A percentile compares a stretch with the other conserved stretches of the same genome.
Evolutionary conservation across 2,888 invertebrate species (phyloP).

Genomic region (Caenorhabditis sinica): DNA sequence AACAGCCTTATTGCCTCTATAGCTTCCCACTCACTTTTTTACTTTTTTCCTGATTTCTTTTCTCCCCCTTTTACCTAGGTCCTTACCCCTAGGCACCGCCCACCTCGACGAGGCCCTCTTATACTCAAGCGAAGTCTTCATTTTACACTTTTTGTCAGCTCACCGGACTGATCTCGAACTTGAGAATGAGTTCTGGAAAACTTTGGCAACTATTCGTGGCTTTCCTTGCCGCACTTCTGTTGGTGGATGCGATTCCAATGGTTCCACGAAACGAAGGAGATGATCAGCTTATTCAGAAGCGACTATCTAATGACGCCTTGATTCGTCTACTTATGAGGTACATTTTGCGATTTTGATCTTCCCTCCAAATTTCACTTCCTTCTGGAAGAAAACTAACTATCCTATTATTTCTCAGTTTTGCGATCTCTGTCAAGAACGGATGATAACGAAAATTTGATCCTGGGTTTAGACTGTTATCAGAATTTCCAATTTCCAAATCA

Average conservation of each 20-base stretch:
- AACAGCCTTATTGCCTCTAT: constrained; percentile 7
- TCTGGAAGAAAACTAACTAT: neutral
- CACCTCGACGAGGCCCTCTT: constrained; percentile 29
- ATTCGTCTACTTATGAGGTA: constrained; percentile 73
- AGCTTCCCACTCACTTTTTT: constrained; percentile 32
- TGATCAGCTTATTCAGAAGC: constrained; percentile 65
- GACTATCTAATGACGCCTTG: constrained; percentile 72
- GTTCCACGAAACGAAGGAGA: constrained; percentile 39
- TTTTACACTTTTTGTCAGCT: constrained; percentile 53
- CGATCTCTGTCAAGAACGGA: constrained; percentile 24
- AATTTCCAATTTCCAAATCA: neutral
- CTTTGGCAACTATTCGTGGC: constrained; percentile 43
- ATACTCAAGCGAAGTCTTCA: constrained; percentile 37
- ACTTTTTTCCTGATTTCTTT: constrained; percentile 37
- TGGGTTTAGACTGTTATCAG: constrained; percentile 18
- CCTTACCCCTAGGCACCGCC: constrained; percentile 37
- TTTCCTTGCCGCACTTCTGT: constrained; percentile 39
- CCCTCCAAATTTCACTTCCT: constrained; percentile 18
- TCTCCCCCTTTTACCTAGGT: constrained; percentile 39
- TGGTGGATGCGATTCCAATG: constrained; percentile 66
- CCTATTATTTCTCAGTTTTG: constrained; percentile 20
- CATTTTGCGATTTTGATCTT: constrained; percentile 30
- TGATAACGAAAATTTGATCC: constrained; percentile 8
- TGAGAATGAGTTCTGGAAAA: constrained; percentile 50
- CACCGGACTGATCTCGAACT: constrained; percentile 24